Evolutionary conservation across 1,140 invertebrate species (phyloP).

Genomic region (Littorina saxatilis): DNA sequence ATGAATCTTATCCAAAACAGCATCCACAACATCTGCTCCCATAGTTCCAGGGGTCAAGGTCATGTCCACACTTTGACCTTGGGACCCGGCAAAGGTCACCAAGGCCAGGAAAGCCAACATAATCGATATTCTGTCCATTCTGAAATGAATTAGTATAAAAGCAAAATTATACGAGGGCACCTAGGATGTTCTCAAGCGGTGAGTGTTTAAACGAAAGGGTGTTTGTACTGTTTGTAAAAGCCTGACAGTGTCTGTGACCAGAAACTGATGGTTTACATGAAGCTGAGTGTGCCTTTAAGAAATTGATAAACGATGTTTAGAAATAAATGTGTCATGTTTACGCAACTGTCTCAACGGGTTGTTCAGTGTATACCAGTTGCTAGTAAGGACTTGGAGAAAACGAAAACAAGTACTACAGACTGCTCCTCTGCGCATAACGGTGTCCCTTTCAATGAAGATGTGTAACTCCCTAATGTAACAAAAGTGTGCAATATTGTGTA

Average conservation of each 20-base stretch:
- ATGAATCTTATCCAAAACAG: conserved; percentile 12
- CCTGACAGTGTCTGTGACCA: too few species aligned
- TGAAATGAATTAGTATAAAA: not conserved
- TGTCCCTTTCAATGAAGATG: too few species aligned
- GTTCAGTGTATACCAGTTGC: not conserved
- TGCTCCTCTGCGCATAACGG: too few species aligned
- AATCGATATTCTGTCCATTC: not conserved
- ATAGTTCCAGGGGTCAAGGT: conserved; percentile 22
- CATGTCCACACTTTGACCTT: conserved; percentile 33
- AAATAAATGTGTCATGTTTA: not conserved
- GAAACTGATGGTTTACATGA: too few species aligned
- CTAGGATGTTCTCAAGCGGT: too few species aligned
- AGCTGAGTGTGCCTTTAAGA: too few species aligned
- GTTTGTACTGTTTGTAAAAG: too few species aligned
- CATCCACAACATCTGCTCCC: conserved; percentile 4
- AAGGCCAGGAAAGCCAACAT: not conserved
- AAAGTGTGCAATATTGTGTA: too few species aligned
- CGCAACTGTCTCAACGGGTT: not conserved
- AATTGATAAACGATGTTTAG: too few species aligned
- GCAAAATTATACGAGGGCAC: not conserved
- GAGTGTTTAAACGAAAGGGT: too few species aligned
- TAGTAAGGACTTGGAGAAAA: not conserved
- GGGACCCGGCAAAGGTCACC: not conserved
- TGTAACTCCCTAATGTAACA: too few species aligned
- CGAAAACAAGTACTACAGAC: too few species aligned